Conservation (phyloP, 1,140 invertebrate genomes). For the Drosophila teissieri region DNA sequence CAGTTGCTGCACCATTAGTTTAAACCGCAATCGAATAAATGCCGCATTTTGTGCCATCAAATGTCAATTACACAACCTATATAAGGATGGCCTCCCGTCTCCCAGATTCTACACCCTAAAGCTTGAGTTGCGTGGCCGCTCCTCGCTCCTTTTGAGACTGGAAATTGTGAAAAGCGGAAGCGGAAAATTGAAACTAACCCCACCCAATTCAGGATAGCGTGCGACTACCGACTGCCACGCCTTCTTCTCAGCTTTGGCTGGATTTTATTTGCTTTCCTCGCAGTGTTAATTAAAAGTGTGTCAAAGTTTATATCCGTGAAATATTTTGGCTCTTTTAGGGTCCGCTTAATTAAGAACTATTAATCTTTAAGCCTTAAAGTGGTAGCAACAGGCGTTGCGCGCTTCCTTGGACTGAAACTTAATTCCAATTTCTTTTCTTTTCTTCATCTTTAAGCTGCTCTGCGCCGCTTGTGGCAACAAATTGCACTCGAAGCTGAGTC, state of each 20-base stretch:
- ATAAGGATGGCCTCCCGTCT: not conserved
- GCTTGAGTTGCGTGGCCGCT: constrained; percentile 32
- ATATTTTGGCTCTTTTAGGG: constrained; percentile 13
- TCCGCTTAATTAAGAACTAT: constrained; percentile 42
- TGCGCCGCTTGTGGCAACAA: constrained; percentile 66
- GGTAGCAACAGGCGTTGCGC: constrained; percentile 31
- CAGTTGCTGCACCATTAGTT: constrained; percentile 52
- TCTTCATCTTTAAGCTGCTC: constrained; percentile 47
- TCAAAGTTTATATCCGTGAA: constrained; percentile 79
- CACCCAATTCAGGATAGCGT: constrained; percentile 68
- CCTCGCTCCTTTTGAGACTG: constrained; percentile 29
- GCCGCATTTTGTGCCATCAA: constrained; percentile 71
- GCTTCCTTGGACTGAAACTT: not conserved
- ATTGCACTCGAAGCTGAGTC: constrained; percentile 64
- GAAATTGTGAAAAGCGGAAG: constrained; percentile 52
- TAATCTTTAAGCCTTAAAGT: constrained; percentile 42
- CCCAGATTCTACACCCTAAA: constrained; percentile 5
- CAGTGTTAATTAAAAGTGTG: constrained; percentile 79
- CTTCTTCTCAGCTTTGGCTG: constrained; percentile 37
- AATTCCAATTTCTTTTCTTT: constrained; percentile 64
- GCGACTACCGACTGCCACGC: constrained; percentile 42
- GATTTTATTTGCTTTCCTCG: constrained; percentile 35
- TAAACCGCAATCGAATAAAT: constrained; percentile 66
- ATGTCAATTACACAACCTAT: constrained; percentile 64
- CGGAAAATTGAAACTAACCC: constrained; percentile 79